Percentiles rank a stretch among this genome's conserved stretches.
These are phyloP conservation scores for Rhinoderma darwinii DNA, from an alignment of 2,113 vertebrate genomes.

Conservation along the genomic window DNA sequence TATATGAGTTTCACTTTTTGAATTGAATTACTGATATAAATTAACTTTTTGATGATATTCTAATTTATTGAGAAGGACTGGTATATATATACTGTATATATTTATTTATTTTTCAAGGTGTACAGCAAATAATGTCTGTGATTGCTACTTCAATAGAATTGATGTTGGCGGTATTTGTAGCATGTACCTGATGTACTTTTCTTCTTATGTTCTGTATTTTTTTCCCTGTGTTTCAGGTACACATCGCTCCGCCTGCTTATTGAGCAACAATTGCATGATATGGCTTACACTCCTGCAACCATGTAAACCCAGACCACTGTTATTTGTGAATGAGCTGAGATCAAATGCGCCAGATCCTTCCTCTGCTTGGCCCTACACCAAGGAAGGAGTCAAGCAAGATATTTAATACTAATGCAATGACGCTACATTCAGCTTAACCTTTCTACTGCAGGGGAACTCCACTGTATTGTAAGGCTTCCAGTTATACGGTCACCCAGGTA, in stretches of 20 bases:
- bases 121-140: too few species aligned
- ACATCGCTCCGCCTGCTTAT: constrained; percentile 83
- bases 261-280: constrained; percentile 85
- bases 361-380: not conserved
- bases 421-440: not conserved
- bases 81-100: too few species aligned
- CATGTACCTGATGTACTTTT: too few species aligned
- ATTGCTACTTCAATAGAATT: too few species aligned
- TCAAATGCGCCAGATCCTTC: not conserved
- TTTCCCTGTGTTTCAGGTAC: constrained; percentile 69
- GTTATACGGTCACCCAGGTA: not conserved
- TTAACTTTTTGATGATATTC: too few species aligned
- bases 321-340: constrained; percentile 7
- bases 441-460: not conserved
- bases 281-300: constrained; percentile 73
- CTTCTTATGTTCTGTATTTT: not conserved
- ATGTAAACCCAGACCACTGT: constrained; percentile 64
- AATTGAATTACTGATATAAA: too few species aligned
- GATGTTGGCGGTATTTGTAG: too few species aligned
- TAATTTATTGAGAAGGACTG: too few species aligned
- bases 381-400: not conserved
- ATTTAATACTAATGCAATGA: not conserved
- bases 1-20: too few species aligned
- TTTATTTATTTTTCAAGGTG: too few species aligned
- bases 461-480: not conserved